phyloP scores from a whole-genome alignment of 2,888 invertebrate species.

The Candidula unifasciata region DNA sequence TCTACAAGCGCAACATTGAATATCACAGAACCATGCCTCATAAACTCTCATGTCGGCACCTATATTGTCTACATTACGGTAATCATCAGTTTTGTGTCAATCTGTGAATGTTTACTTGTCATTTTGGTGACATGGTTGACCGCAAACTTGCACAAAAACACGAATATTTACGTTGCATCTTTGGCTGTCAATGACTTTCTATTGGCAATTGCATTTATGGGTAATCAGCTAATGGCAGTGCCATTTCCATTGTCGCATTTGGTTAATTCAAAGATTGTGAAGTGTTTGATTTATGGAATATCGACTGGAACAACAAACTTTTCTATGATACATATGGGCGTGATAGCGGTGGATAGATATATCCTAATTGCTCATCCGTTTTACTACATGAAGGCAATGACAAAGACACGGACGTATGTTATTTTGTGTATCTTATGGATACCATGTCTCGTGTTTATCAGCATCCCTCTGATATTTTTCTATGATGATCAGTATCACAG shows the following conservation, averaged over 20 bases:
- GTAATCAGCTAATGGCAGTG: too few relatives aligned
- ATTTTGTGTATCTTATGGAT: too few relatives aligned
- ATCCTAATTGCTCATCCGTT: conserved; percentile 28
- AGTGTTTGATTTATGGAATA: not conserved
- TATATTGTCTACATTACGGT: not conserved
- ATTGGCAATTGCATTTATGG: not conserved
- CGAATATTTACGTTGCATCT: not conserved
- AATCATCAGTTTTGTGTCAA: not conserved
- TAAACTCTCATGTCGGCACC: not conserved
- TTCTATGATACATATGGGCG: not conserved
- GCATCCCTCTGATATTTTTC: too few relatives aligned
- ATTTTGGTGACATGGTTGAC: not conserved
- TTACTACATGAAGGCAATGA: not conserved
- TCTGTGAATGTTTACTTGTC: conserved; percentile 6
- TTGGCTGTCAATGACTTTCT: not conserved
- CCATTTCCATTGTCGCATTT: too few relatives aligned
- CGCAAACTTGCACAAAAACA: not conserved
- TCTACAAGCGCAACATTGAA: too few relatives aligned
- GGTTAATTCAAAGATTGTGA: not conserved
- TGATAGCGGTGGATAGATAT: conserved; percentile 38
- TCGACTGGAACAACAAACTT: not conserved
- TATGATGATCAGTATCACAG: too few relatives aligned
- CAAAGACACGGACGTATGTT: not conserved
- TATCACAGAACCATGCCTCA: too few relatives aligned
- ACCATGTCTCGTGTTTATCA: too few relatives aligned